Evolutionary conservation across 1,140 invertebrate species (phyloP).

Genomic region (Elymnias hypermnestra): DNA sequence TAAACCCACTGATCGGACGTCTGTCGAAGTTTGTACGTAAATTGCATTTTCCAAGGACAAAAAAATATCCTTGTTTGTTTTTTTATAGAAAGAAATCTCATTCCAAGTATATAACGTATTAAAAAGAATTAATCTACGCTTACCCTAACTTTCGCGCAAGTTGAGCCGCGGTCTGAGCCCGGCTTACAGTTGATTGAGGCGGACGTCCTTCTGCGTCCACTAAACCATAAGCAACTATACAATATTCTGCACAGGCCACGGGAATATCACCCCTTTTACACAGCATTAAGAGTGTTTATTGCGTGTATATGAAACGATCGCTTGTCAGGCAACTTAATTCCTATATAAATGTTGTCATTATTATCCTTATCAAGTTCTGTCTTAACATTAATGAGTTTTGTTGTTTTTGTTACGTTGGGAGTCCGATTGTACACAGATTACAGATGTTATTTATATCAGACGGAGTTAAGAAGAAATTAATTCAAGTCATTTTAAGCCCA

Average conservation of each 20-base stretch:
- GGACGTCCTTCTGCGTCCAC: conserved; percentile 17
- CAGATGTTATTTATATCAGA: too few species aligned
- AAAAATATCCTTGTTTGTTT: too few species aligned
- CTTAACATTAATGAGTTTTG: conserved; percentile 6
- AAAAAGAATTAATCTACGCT: too few species aligned
- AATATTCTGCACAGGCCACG: neutral
- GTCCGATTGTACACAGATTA: too few species aligned
- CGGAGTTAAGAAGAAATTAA: too few species aligned
- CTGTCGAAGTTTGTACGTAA: too few species aligned
- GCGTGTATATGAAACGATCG: neutral
- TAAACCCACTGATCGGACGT: too few species aligned
- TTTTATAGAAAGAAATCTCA: too few species aligned
- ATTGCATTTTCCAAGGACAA: too few species aligned
- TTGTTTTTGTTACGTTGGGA: conserved; percentile 1
- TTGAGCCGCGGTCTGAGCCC: conserved; percentile 12
- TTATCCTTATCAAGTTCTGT: conserved; percentile 12
- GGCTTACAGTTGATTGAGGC: conserved; percentile 18
- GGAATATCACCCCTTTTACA: neutral
- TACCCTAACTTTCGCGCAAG: conserved; percentile 6
- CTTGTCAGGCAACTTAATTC: conserved; percentile 14
- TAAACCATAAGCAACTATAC: conserved; percentile 9
- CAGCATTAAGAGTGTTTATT: neutral
- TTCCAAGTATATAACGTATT: too few species aligned
- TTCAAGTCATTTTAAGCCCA: too few species aligned
- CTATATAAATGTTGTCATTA: conserved; percentile 19